phyloP scores from a whole-genome alignment of 2,113 vertebrate genomes.

The Felis catus region DNA sequence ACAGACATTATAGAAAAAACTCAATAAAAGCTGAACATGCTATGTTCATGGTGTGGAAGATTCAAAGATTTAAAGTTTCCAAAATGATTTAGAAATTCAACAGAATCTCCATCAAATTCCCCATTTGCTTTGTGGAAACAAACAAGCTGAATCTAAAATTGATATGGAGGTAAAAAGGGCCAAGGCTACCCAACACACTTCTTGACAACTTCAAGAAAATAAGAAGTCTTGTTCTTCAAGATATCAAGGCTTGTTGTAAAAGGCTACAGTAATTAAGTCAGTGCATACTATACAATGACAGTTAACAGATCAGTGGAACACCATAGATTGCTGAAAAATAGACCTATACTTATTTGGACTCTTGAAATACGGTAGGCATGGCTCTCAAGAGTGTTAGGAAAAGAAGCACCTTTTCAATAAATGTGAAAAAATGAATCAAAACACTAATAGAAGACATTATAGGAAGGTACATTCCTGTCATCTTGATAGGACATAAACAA shows the following conservation, averaged over 20 bases:
- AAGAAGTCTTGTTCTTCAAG: not conserved
- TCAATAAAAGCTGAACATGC: not conserved
- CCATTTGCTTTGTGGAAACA: not conserved
- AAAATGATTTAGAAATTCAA: not conserved
- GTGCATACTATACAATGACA: rapidly evolving
- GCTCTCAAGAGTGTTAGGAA: not conserved
- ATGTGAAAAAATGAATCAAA: not conserved
- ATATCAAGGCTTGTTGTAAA: not conserved
- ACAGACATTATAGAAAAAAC: not conserved
- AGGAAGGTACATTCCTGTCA: not conserved
- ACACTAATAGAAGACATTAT: not conserved
- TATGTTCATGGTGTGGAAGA: not conserved
- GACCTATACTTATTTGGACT: not conserved
- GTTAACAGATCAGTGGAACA: not conserved
- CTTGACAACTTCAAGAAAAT: not conserved
- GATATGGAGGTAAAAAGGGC: not conserved
- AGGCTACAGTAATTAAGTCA: not conserved
- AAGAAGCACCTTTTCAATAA: not conserved
- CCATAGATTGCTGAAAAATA: not conserved
- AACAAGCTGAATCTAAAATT: not conserved
- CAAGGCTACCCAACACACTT: not conserved
- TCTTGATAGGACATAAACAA: not conserved
- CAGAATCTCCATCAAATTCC: not conserved
- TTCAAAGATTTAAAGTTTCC: not conserved
- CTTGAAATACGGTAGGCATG: not conserved